These are phyloP conservation scores for Chrysolina oricalcia DNA, from an alignment of 2,888 invertebrate genomes.

Conservation along the genomic window DNA sequence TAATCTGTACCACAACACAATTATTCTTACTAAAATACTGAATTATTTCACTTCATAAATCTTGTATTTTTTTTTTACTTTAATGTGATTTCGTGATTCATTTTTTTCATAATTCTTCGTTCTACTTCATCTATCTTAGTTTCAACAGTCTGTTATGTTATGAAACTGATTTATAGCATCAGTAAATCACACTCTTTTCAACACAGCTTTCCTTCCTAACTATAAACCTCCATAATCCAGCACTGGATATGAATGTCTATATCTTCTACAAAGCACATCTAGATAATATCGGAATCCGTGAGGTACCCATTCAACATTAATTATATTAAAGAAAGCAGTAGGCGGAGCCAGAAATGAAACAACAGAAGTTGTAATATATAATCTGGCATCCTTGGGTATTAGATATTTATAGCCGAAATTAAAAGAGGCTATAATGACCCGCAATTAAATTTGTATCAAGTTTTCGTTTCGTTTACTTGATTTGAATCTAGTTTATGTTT, in stretches of 20 bases:
- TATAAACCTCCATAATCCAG: not conserved
- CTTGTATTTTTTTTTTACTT: too few species aligned
- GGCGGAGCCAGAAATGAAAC: slow-evolving; percentile 60
- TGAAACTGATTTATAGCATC: too few species aligned
- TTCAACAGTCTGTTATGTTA: too few species aligned
- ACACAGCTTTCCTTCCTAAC: not conserved
- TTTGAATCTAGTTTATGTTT: slow-evolving; percentile 18
- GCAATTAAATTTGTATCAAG: slow-evolving; percentile 34
- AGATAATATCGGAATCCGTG: slow-evolving; percentile 60
- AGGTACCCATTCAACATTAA: slow-evolving; percentile 60
- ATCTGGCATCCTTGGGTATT: slow-evolving; percentile 43
- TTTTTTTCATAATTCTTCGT: too few species aligned
- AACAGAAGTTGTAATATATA: slow-evolving; percentile 59
- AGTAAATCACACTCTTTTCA: not conserved
- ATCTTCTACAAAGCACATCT: slow-evolving; percentile 51
- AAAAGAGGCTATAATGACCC: slow-evolving; percentile 39
- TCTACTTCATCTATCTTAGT: too few species aligned
- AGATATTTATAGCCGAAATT: slow-evolving; percentile 41
- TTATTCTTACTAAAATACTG: too few species aligned
- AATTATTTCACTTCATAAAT: too few species aligned
- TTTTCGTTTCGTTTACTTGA: slow-evolving; percentile 18
- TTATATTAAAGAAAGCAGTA: slow-evolving; percentile 61
- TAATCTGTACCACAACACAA: too few species aligned
- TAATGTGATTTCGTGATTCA: too few species aligned
- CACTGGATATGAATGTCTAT: slow-evolving; percentile 23